Percentiles rank a stretch among this genome's conserved stretches.
phyloP scores from a whole-genome alignment of 1,140 invertebrate genomes.

The Drosophila sucinea region DNA sequence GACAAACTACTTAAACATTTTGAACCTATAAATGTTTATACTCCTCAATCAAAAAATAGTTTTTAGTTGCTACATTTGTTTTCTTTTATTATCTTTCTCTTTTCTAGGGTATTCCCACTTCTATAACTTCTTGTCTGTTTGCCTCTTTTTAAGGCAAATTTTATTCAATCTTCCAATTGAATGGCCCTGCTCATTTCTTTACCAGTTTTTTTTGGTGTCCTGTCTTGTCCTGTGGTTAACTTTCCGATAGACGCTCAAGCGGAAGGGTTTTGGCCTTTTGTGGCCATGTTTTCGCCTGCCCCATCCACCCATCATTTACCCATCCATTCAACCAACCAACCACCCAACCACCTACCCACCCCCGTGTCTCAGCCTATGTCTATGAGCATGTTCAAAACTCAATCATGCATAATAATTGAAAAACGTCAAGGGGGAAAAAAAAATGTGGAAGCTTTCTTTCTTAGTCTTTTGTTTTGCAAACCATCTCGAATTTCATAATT shows the following conservation, averaged over 20 bases:
- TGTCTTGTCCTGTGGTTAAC: slow-evolving; percentile 65
- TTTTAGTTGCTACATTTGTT: too few relatives aligned
- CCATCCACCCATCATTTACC: slow-evolving; percentile 16
- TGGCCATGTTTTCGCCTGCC: slow-evolving; percentile 19
- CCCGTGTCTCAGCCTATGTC: slow-evolving; percentile 3
- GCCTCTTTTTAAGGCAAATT: slow-evolving; percentile 78
- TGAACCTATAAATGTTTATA: too few relatives aligned
- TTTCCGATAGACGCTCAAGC: slow-evolving; percentile 71
- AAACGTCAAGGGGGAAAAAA: too few relatives aligned
- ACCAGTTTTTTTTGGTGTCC: slow-evolving; percentile 33
- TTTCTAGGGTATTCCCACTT: background rate
- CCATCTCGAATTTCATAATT: slow-evolving; percentile 68
- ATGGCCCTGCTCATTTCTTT: slow-evolving; percentile 46
- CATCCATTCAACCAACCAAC: slow-evolving; percentile 4
- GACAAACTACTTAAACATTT: background rate
- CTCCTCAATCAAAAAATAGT: too few relatives aligned
- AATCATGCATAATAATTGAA: slow-evolving; percentile 82
- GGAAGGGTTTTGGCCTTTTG: slow-evolving; percentile 67
- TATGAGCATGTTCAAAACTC: slow-evolving; percentile 52
- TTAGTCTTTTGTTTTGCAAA: slow-evolving; percentile 43
- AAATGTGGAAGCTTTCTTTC: slow-evolving; percentile 45
- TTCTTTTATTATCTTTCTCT: too few relatives aligned
- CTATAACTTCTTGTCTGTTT: slow-evolving; percentile 29
- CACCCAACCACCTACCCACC: background rate
- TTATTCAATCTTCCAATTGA: slow-evolving; percentile 83